Percentiles rank a stretch among this genome's conserved stretches.
These are phyloP conservation scores for Diabrotica balteata DNA, from an alignment of 2,888 invertebrate genomes.

Conservation along the genomic window DNA sequence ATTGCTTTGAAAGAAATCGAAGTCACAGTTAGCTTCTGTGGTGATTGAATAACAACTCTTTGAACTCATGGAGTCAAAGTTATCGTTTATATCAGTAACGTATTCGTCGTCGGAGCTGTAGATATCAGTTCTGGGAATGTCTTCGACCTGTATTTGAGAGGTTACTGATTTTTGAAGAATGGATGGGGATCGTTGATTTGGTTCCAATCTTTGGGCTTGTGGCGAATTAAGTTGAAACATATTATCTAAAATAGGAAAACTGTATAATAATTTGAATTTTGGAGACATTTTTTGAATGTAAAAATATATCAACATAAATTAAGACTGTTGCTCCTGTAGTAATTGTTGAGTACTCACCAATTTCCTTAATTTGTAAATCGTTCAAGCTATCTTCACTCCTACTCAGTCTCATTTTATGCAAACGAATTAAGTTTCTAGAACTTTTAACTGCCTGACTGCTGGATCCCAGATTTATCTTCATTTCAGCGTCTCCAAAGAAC, in stretches of 20 bases:
- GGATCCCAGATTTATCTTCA: constrained; percentile 31
- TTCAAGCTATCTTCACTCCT: constrained; percentile 57
- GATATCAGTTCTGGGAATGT: constrained; percentile 44
- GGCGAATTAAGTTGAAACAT: constrained; percentile 4
- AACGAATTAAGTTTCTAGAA: constrained; percentile 46
- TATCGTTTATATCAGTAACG: constrained; percentile 46
- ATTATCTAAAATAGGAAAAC: constrained; percentile 12
- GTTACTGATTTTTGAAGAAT: constrained; percentile 24
- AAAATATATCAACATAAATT: too few species aligned
- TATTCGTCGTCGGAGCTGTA: constrained; percentile 58
- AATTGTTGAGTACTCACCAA: constrained; percentile 28
- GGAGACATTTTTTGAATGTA: too few species aligned
- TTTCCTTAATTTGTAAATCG: constrained; percentile 47
- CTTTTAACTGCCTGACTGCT: constrained; percentile 44
- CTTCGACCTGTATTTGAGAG: constrained; percentile 27
- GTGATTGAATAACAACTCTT: constrained; percentile 67
- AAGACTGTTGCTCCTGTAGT: too few species aligned
- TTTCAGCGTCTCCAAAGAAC: constrained; percentile 39
- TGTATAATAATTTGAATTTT: not conserved
- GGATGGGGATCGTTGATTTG: constrained; percentile 9
- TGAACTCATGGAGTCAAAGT: constrained; percentile 54
- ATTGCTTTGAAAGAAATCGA: constrained; percentile 66
- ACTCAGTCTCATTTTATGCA: constrained; percentile 52
- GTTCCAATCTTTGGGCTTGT: not conserved
- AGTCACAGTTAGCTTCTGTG: constrained; percentile 70